Evolutionary conservation across 2,113 vertebrate species (phyloP), one percentile per base, ranked within the genome.

Genomic region (Panurus biarmicus): DNA sequence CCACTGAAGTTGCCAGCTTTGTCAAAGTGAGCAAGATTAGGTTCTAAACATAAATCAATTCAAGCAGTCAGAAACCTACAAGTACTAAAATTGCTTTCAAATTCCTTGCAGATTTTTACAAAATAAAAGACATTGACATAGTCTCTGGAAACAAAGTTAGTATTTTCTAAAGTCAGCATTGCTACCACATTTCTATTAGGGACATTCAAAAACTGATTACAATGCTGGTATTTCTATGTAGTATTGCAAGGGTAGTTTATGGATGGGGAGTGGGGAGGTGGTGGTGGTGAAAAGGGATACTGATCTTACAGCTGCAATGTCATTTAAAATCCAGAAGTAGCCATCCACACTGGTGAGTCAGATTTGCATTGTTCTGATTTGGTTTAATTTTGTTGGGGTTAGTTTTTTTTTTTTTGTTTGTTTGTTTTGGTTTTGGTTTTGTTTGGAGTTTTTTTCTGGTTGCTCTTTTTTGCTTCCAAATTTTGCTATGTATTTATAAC

Each of bases 1-100:
- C 65, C 73, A 57, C 73, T 89, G 83, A 86, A 92, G 90, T 23
- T 95, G 88, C 90, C 95, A 94, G 92, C 72, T 91, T 87, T 94
- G 92, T 94, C 89, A 85, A 87, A 92, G 81, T 42, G 67, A 96
- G 60, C 78, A 90, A 85, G 64, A 95, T 85, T 62, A 87, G 67
- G 24, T 77, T 90, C 92, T 85, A 84, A 92, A 92, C 81, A 86
- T 61, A 92, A 88, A 92, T 74, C 76, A 75, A 53, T 81, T 85
- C 67, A 53, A 89, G 54, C 89, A 92, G 73, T 64, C 77, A 75
- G 70, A 84, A 94, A 86, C 25, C 72, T 81, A n/a, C 38, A 72
- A 90, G 21, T 25, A 70, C 50, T 62, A 1, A 83, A 73, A 62
- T 47, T 42, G 29, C 69, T 77, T 77, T 78, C 50, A 89, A 87